Conservation (phyloP, 2,888 invertebrate genomes). For the Auanema sp. region DNA sequence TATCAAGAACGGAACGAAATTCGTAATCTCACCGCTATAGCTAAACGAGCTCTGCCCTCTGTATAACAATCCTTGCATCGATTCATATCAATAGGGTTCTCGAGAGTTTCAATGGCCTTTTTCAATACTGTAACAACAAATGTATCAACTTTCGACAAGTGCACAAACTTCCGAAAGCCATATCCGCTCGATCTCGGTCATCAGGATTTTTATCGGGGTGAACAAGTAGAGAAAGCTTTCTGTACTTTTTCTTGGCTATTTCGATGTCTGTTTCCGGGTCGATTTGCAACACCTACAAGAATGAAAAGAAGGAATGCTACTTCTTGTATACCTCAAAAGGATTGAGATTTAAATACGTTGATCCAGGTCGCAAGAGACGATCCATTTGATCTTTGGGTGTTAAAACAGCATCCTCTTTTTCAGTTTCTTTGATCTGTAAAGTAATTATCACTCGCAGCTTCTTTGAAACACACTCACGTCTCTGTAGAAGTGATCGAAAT, state of each 20-base stretch:
- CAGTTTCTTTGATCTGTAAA: slow-evolving; percentile 93
- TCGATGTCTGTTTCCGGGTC: slow-evolving; percentile 87
- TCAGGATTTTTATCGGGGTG: slow-evolving; percentile 99
- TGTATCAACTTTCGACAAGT: neutral
- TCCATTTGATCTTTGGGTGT: slow-evolving; percentile 97
- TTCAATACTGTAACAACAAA: slow-evolving; percentile 76
- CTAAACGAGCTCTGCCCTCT: slow-evolving; percentile 91
- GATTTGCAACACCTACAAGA: slow-evolving; percentile 59
- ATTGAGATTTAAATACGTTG: slow-evolving; percentile 97
- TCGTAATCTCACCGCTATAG: slow-evolving; percentile 76
- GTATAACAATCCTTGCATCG: slow-evolving; percentile 94
- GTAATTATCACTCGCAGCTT: neutral
- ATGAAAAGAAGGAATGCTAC: slow-evolving; percentile 4
- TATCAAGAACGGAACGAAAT: neutral
- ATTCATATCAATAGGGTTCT: slow-evolving; percentile 88
- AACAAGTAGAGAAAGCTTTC: slow-evolving; percentile 88
- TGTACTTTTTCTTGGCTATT: slow-evolving; percentile 93
- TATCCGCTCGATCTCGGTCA: slow-evolving; percentile 87
- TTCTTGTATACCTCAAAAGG: slow-evolving; percentile 71
- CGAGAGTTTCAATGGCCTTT: slow-evolving; percentile 72
- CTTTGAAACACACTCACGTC: slow-evolving; percentile 39
- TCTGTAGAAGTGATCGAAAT: slow-evolving; percentile 58
- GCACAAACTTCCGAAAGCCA: slow-evolving; percentile 71
- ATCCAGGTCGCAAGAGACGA: slow-evolving; percentile 88
- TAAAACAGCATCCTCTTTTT: slow-evolving; percentile 91